These are phyloP conservation scores for Parazoanthus darwini DNA, from an alignment of 92 coral and sea anemone species.

Conservation along the genomic window DNA sequence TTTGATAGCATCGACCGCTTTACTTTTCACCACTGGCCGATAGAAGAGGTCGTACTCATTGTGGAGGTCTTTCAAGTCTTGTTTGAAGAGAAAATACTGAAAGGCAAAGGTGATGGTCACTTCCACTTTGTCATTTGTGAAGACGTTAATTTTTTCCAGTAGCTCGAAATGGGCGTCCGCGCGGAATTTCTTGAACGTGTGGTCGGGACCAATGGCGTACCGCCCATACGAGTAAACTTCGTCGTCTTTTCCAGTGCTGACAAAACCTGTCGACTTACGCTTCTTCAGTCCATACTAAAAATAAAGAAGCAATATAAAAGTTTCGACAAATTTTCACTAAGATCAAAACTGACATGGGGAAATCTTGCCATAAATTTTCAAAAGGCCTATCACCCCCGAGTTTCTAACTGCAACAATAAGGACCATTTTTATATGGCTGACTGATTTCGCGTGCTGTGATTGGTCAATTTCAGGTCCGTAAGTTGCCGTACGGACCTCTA, in stretches of 20 bases:
- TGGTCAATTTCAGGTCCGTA: too few relatives aligned
- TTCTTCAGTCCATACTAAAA: slow-evolving; percentile 34
- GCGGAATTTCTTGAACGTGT: slow-evolving; percentile 38
- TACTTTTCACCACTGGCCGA: slow-evolving; percentile 40
- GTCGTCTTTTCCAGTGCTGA: slow-evolving; percentile 5
- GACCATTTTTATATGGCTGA: too few relatives aligned
- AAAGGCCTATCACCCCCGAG: too few relatives aligned
- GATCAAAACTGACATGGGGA: too few relatives aligned
- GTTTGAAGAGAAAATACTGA: slow-evolving; percentile 35
- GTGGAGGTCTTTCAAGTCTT: slow-evolving; percentile 35
- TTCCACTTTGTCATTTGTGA: slow-evolving; percentile 42
- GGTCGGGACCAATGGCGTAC: slow-evolving; percentile 42
- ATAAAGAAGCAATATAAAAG: not conserved
- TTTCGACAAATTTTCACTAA: not conserved
- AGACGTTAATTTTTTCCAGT: slow-evolving; percentile 8
- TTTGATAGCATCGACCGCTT: slow-evolving; percentile 51
- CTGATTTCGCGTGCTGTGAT: too few relatives aligned
- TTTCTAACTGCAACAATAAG: too few relatives aligned
- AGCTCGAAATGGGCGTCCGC: slow-evolving; percentile 31
- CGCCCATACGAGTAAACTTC: slow-evolving; percentile 16
- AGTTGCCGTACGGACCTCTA: too few relatives aligned
- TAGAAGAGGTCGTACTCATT: slow-evolving; percentile 43
- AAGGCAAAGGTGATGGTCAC: slow-evolving; percentile 34
- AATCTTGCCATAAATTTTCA: too few relatives aligned
- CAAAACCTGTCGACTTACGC: slow-evolving; percentile 39